Evolutionary conservation across 2,797 vertebrate species (phyloP).

Genomic region (Sebastes steindachneri): DNA sequence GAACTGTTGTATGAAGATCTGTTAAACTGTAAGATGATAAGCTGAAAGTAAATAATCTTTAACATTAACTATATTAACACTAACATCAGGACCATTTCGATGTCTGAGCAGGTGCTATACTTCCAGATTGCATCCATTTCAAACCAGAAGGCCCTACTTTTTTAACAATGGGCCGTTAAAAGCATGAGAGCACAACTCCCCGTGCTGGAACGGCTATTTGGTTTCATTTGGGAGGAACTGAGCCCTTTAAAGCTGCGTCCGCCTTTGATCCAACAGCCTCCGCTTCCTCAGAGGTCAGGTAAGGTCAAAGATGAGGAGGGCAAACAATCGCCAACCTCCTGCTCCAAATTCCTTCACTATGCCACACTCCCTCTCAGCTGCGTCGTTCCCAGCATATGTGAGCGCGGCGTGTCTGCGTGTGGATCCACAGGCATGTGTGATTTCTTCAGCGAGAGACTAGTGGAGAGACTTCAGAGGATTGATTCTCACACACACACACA

Average conservation of each 20-base stretch:
- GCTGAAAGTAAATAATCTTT: background rate
- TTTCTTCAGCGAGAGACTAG: slow-evolving; percentile 31
- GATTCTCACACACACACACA: background rate
- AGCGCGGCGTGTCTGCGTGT: slow-evolving; percentile 14
- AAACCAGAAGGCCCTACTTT: slow-evolving; percentile 37
- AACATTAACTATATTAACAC: background rate
- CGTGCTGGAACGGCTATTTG: slow-evolving; percentile 6
- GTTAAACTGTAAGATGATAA: background rate
- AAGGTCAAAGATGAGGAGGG: slow-evolving; percentile 73
- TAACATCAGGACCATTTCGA: background rate
- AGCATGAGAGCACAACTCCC: slow-evolving; percentile 11
- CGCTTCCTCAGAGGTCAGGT: slow-evolving; percentile 49
- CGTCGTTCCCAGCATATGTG: slow-evolving; percentile 58
- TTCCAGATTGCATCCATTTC: slow-evolving; percentile 12
- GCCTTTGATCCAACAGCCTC: slow-evolving; percentile 41
- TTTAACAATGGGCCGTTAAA: slow-evolving; percentile 44
- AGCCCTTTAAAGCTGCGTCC: slow-evolving; percentile 43
- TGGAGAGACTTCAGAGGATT: slow-evolving; percentile 47
- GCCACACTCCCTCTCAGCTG: slow-evolving; percentile 69
- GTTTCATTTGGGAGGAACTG: slow-evolving; percentile 42
- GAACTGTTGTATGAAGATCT: background rate
- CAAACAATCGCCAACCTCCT: slow-evolving; percentile 67
- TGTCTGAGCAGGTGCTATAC: background rate
- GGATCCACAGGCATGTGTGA: slow-evolving; percentile 42
- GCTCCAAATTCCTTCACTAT: slow-evolving; percentile 53